Percentiles rank a stretch among this genome's conserved stretches.
phyloP scores from a whole-genome alignment of 2,888 invertebrate genomes.

The Altica lythri region DNA sequence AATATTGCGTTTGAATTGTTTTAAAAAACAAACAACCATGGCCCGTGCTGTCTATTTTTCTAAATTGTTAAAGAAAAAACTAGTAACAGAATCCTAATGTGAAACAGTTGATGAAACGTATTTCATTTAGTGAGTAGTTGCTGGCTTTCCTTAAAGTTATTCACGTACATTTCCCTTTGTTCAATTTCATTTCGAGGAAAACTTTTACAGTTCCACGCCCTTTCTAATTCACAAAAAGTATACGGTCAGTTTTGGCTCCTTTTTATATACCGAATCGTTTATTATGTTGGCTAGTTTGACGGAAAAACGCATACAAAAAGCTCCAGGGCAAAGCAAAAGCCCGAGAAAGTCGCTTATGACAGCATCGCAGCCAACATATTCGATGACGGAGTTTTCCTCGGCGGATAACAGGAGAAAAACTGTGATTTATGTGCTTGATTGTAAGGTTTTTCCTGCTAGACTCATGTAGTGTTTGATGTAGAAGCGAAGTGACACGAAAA shows the following conservation, averaged over 20 bases:
- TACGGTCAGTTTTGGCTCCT: conserved; percentile 30
- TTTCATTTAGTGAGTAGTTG: no score
- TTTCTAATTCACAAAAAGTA: conserved; percentile 32
- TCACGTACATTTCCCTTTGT: conserved; percentile 20
- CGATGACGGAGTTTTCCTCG: conserved; percentile 25
- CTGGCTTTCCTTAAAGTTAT: conserved; percentile 12
- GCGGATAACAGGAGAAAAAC: conserved; percentile 16
- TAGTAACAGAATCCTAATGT: no score
- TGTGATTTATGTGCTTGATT: conserved; percentile 26
- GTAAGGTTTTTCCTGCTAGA: conserved; percentile 21
- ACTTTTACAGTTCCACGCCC: conserved; percentile 28
- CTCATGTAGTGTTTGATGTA: conserved; percentile 15
- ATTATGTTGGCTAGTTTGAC: conserved; percentile 31
- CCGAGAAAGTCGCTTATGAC: conserved; percentile 35
- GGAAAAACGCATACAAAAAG: conserved; percentile 34
- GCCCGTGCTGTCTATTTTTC: no score
- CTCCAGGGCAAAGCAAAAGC: conserved; percentile 25
- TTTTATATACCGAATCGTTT: conserved; percentile 31
- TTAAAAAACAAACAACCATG: no score
- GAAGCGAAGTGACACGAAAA: conserved; percentile 16
- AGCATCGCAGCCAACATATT: conserved; percentile 28
- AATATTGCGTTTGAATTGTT: no score
- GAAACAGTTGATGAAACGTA: no score
- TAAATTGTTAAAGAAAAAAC: no score
- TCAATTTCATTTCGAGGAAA: conserved; percentile 29